These are phyloP conservation scores for Serripes groenlandicus DNA, from an alignment of 2,888 invertebrate genomes.

Conservation along the genomic window DNA sequence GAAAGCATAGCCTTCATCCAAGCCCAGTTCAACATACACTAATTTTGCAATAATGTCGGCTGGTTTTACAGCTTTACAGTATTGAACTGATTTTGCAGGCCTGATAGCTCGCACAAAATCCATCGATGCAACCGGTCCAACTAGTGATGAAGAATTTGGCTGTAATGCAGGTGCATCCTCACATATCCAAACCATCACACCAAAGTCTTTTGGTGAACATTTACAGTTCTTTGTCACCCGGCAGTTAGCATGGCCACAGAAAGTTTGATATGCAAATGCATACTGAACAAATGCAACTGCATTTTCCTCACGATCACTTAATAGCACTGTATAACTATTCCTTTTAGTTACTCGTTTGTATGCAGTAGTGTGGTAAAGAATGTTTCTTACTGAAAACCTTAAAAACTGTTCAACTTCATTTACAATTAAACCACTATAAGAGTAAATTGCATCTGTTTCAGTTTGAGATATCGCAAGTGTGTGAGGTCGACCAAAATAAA, in stretches of 20 bases:
- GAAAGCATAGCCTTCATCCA: constrained; percentile 6
- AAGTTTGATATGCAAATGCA: not conserved
- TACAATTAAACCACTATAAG: not conserved
- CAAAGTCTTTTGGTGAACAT: not conserved
- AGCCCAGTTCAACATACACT: constrained; percentile 7
- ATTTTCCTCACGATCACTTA: not conserved
- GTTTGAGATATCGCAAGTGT: not conserved
- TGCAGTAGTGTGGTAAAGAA: too few species aligned
- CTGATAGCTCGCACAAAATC: not conserved
- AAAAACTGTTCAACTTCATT: too few species aligned
- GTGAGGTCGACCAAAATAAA: not conserved
- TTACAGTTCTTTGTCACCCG: constrained; percentile 1
- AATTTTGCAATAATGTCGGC: constrained; percentile 1
- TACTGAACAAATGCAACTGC: constrained; percentile 12
- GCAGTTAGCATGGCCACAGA: constrained; percentile 1
- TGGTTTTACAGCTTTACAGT: not conserved
- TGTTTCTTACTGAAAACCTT: too few species aligned
- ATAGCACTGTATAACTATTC: constrained; percentile 1
- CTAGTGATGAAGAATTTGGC: constrained; percentile 8
- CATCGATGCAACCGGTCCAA: constrained; percentile 3
- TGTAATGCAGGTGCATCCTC: constrained; percentile 6
- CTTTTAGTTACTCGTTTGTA: too few species aligned
- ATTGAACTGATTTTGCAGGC: not conserved
- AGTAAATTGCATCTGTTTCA: not conserved
- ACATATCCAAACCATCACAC: constrained; percentile 8